Conservation (phyloP, 2,888 invertebrate species). For the Cactoblastis cactorum region DNA sequence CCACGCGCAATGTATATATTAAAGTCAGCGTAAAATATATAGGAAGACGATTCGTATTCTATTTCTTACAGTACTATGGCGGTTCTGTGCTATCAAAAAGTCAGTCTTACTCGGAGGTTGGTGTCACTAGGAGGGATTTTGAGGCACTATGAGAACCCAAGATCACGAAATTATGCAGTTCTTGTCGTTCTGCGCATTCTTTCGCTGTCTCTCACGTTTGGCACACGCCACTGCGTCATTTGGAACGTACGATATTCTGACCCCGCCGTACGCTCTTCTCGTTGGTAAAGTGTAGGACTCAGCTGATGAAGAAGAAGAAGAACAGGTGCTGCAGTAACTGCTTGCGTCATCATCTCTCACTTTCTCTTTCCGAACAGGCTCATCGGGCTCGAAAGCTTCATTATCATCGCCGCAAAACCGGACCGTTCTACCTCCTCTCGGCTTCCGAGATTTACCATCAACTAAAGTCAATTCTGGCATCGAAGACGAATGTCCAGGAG, state of each 20-base stretch:
- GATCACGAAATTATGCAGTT: conserved; percentile 93
- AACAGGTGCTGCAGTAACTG: conserved; percentile 93
- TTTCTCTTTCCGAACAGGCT: conserved; percentile 51
- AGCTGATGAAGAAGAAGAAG: conserved; percentile 93
- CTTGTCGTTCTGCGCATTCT: conserved; percentile 85
- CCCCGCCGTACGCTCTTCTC: conserved; percentile 90
- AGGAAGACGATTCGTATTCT: conserved; percentile 42
- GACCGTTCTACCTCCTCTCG: conserved; percentile 64
- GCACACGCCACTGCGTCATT: conserved; percentile 94
- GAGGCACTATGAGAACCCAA: conserved; percentile 46
- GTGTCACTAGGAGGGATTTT: conserved; percentile 52
- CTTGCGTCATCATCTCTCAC: conserved; percentile 82
- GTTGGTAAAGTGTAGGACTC: conserved; percentile 92
- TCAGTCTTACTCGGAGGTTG: conserved; percentile 77
- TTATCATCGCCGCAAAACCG: conserved; percentile 72
- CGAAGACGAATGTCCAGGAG: conserved; percentile 75
- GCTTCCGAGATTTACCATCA: conserved; percentile 60
- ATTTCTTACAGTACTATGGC: conserved; percentile 64
- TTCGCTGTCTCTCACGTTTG: conserved; percentile 80
- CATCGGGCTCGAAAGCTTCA: conserved; percentile 69
- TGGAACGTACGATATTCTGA: conserved; percentile 94
- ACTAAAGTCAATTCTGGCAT: conserved; percentile 73
- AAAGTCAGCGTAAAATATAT: conserved; percentile 35
- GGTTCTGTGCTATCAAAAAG: conserved; percentile 59
- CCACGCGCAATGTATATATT: not conserved